Base-by-base conservation (phyloP, 1,140 invertebrate species). In the Macrostomum lignano region DNA sequence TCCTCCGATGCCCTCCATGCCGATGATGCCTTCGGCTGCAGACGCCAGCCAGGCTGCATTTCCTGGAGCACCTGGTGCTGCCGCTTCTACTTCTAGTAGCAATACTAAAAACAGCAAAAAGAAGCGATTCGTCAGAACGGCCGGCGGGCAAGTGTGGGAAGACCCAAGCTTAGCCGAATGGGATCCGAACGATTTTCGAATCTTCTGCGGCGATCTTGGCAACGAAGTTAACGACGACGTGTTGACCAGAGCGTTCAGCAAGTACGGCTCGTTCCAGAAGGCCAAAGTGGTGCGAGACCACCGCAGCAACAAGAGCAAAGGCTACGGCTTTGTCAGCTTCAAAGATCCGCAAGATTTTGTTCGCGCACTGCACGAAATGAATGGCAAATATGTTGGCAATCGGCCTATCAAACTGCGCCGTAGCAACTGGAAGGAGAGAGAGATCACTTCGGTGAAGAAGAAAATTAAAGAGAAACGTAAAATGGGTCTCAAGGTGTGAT, bases 221-320 rank as follows among this genome's bases (percentile, higher is more conserved):
- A 96, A 96, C 55, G 88, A 96, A 58, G 86, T 94, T 1, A 94
- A 82, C 0, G 88, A 98, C 48, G 88, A 96, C 53, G 67, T 86
- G 29, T 59, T 98, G 7, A 70, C 72, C 1, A 62, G 84, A 44
- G 84, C 82, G 1, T 98, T 98, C 47, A 74, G 73, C 44, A 82
- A 84, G 51, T 98, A 77, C 61, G 68, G 73, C 0, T 88, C 82
- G 24, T 96, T 96, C 56, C 66, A 74, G 47, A 73, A 71, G 51
- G 86, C 88, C 0, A 84, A 84, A 55, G 86, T 98, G 4, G 69
- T 96, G 2, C 62, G 88, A 39, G 88, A 98, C 51, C 88, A 86
- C 48, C 59, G 84, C 28, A 86, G 81, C 0, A 93, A 93, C 49
- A 96, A 96, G 60, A 88, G 76, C 28, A 91, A 91, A 64, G 88